A percentile compares a stretch with the other conserved stretches of the same genome.
These are phyloP conservation scores for Drusus annulatus DNA, from an alignment of 1,140 invertebrate genomes.

Conservation along the genomic window DNA sequence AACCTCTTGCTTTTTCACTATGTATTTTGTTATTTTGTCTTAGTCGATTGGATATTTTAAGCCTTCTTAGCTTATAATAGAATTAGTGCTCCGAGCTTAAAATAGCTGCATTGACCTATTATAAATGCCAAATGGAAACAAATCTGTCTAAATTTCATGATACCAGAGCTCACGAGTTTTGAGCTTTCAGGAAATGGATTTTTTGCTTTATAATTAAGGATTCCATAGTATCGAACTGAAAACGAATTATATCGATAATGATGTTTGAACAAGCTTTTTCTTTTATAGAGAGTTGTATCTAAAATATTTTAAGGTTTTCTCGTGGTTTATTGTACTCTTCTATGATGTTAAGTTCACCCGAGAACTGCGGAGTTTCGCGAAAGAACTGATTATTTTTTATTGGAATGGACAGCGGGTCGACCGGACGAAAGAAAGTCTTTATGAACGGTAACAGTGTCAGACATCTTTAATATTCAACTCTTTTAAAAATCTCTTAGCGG, in stretches of 20 bases:
- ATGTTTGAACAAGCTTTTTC: not conserved
- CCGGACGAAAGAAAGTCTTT: not conserved
- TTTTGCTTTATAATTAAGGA: not conserved
- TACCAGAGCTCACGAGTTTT: too few species aligned
- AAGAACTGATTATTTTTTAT: conserved; percentile 52
- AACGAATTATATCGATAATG: not conserved
- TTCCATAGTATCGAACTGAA: too few species aligned
- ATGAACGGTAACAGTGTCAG: not conserved
- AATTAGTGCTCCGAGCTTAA: too few species aligned
- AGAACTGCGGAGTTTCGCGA: conserved; percentile 40
- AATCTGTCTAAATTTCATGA: too few species aligned
- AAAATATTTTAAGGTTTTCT: conserved; percentile 19
- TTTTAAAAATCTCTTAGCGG: too few species aligned
- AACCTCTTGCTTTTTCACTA: too few species aligned
- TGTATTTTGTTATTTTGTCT: too few species aligned
- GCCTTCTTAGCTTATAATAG: too few species aligned
- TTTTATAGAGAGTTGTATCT: conserved; percentile 4
- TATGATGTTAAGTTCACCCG: conserved; percentile 29
- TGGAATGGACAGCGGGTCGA: not conserved
- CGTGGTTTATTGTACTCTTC: not conserved
- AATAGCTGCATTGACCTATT: too few species aligned
- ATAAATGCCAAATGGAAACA: too few species aligned
- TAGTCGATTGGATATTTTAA: too few species aligned
- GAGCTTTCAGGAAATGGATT: not conserved
- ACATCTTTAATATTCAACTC: not conserved